These are phyloP conservation scores for Cygnus buccinator DNA, from an alignment of 2,113 vertebrate species.

Conservation along the genomic window DNA sequence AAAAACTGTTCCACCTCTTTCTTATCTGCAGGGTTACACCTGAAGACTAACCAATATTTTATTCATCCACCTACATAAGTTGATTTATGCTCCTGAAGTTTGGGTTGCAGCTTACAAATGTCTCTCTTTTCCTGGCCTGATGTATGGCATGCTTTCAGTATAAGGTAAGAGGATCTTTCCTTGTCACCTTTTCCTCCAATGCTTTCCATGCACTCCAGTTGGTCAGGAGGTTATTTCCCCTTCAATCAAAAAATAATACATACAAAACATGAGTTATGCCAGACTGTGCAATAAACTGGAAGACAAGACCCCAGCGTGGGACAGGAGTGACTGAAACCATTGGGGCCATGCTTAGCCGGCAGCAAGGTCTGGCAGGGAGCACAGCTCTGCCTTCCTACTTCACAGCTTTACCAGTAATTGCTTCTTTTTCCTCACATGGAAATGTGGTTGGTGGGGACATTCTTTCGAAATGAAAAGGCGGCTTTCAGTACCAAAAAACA, in stretches of 20 bases:
- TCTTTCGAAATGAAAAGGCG: slow-evolving; percentile 55
- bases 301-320: background rate
- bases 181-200: background rate
- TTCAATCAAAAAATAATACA: background rate
- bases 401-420: slow-evolving; percentile 36
- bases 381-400: background rate
- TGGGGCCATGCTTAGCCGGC: background rate
- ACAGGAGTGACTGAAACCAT: background rate
- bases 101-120: accelerated
- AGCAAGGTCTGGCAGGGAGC: background rate
- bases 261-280: background rate
- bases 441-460: slow-evolving; percentile 50
- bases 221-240: background rate
- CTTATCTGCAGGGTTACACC: background rate
- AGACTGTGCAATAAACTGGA: background rate
- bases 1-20: background rate
- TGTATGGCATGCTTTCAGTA: accelerated
- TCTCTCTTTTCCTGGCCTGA: background rate
- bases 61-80: background rate
- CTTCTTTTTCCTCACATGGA: slow-evolving; percentile 56
- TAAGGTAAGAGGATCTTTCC: background rate
- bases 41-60: background rate
- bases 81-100: background rate
- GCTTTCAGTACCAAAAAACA: slow-evolving; percentile 8
- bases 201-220: background rate